Evolutionary conservation across 2,113 vertebrate species (phyloP), one percentile per base, ranked within the genome.

Genomic region (Brachirus orientalis): DNA sequence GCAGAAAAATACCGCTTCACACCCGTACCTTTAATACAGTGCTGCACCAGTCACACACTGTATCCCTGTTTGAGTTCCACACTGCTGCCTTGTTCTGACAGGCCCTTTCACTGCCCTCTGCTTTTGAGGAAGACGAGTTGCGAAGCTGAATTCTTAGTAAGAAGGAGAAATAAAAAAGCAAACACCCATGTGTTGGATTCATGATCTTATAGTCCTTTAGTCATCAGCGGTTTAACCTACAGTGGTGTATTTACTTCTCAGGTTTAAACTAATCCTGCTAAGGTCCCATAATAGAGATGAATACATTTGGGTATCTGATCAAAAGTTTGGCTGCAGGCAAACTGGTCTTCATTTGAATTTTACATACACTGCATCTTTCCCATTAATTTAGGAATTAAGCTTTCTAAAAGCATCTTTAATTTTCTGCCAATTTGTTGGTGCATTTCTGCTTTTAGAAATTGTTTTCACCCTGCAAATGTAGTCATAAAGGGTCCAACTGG

Each of bases 71-170:
- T 36, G 10, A 57, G 66, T 65, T 75, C 59, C 74, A 88, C 84
- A 89, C 82, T 87, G 81, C 79, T 2, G 73, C 88, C 84, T 91
- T 90, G 86, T 90, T 83, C 76, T 53, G 47, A 68, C 64, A 57
- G 51, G 44, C 65, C 28, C 58, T 72, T 80, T 52, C 74, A 77
- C 65, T 61, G 11, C 53, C 40, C 41, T 20, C 36, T 43, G 44
- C 63, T 67, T 43, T 50, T 14, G 62, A 57, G 59, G 63, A 54
- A 72, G 73, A 57, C 50, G 53, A 16, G 36, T 70, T 66, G 63
- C 64, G 52, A 35, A 64, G 6, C 11, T 28, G 46, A 9, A 33
- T 11, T 40, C 33, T 50, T n/a, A 12, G 28, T 37, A 16, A 7
- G 36, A 13, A 18, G 36, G 43, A 56, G 66, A 52, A 38, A 13